Percentiles rank a stretch among this genome's conserved stretches.
These are phyloP conservation scores for Rhingia campestris DNA, from an alignment of 2,888 invertebrate species.

Conservation along the genomic window DNA sequence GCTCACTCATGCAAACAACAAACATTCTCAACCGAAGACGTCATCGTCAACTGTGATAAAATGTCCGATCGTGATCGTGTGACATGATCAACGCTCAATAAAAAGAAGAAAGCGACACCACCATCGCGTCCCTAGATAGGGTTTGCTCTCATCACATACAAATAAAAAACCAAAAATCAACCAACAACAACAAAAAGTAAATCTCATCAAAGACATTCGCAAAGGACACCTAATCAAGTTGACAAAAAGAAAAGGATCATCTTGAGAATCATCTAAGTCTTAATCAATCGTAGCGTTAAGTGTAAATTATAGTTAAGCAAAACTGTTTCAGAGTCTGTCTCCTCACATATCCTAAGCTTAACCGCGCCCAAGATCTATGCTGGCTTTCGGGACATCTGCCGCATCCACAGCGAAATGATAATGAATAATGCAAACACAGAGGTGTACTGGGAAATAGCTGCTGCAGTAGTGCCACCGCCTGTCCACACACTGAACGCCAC, in stretches of 20 bases:
- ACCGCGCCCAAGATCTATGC: constrained; percentile 42
- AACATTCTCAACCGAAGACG: constrained; percentile 25
- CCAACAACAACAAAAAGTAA: not conserved
- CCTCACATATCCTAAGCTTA: constrained; percentile 63
- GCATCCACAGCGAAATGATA: constrained; percentile 75
- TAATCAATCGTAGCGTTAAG: constrained; percentile 39
- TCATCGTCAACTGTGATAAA: constrained; percentile 62
- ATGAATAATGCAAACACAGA: constrained; percentile 80
- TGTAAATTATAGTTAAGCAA: constrained; percentile 48
- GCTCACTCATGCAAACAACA: constrained; percentile 33
- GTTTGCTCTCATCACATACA: constrained; percentile 32
- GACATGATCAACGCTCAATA: constrained; percentile 69
- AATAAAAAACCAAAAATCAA: constrained; percentile 7
- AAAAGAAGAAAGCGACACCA: constrained; percentile 38
- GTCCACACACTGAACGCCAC: constrained; percentile 46
- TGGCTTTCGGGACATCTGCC: constrained; percentile 46
- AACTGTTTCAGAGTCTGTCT: constrained; percentile 32
- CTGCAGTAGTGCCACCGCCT: constrained; percentile 74
- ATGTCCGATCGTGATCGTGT: constrained; percentile 73
- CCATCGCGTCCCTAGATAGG: constrained; percentile 54
- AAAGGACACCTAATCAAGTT: constrained; percentile 3
- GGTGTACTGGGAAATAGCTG: constrained; percentile 77
- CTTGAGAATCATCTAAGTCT: constrained; percentile 21
- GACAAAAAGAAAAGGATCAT: constrained; percentile 35
- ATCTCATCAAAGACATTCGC: constrained; percentile 16